Evolutionary conservation across 2,113 vertebrate genomes (phyloP).

Genomic region (Calypte anna): DNA sequence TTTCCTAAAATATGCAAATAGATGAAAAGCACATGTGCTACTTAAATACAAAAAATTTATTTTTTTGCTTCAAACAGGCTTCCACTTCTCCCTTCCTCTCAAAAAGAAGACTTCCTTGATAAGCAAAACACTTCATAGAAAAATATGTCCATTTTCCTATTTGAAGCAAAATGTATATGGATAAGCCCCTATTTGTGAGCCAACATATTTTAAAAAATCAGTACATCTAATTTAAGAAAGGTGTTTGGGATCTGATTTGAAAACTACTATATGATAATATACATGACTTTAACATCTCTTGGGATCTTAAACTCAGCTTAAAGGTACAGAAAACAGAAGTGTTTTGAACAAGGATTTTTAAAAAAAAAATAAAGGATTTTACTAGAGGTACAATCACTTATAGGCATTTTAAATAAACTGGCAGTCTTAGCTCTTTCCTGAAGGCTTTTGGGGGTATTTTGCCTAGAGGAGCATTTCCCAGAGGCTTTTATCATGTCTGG

Average conservation of each 20-base stretch:
- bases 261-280: neutral
- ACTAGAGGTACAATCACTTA: neutral
- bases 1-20: neutral
- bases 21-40: neutral
- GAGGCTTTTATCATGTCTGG: neutral
- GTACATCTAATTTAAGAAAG: neutral
- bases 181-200: neutral
- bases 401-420: neutral
- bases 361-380: neutral
- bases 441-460: neutral
- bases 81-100: neutral
- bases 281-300: neutral
- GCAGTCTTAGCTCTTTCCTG: neutral
- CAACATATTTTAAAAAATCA: neutral
- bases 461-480: neutral
- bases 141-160: neutral
- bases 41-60: neutral
- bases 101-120: neutral
- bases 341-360: neutral
- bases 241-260: neutral
- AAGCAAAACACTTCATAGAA: neutral
- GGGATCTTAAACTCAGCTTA: neutral
- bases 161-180: neutral
- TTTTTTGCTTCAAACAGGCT: neutral
- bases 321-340: neutral